phyloP scores from a whole-genome alignment of 2,113 vertebrate species.

The Erinaceus europaeus region DNA sequence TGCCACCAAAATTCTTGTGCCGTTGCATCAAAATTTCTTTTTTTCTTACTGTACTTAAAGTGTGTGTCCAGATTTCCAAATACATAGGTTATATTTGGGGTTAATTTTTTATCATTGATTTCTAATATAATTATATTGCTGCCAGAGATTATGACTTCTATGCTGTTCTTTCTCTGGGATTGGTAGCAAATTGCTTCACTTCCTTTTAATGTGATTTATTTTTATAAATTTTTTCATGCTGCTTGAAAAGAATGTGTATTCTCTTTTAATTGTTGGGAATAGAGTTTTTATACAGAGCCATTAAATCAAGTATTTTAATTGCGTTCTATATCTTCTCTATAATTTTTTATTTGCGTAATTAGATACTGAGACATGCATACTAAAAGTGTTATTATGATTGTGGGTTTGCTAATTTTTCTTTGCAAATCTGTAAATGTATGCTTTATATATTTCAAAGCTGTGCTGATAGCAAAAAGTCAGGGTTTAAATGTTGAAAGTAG shows the following conservation, averaged over 20 bases:
- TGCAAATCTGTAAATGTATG: slow-evolving; percentile 42
- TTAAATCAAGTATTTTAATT: slow-evolving; percentile 69
- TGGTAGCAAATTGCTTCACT: slow-evolving; percentile 45
- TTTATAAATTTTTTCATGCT: slow-evolving; percentile 59
- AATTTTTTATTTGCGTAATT: slow-evolving; percentile 74
- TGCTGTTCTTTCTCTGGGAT: slow-evolving; percentile 34
- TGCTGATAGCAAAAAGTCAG: slow-evolving; percentile 5
- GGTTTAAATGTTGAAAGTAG: background rate
- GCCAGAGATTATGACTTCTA: slow-evolving; percentile 29
- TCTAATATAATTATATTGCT: slow-evolving; percentile 53
- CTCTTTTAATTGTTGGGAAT: slow-evolving; percentile 59
- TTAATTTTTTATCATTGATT: slow-evolving; percentile 50
- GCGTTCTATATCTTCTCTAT: slow-evolving; percentile 66
- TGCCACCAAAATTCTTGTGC: too few relatives aligned
- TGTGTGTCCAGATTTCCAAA: slow-evolving; percentile 21
- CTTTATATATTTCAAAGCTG: slow-evolving; percentile 40
- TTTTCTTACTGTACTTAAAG: too few relatives aligned
- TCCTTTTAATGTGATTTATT: slow-evolving; percentile 51
- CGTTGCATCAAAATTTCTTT: too few relatives aligned
- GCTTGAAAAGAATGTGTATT: slow-evolving; percentile 36
- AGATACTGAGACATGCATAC: slow-evolving; percentile 54
- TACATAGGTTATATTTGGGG: background rate
- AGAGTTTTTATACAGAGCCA: slow-evolving; percentile 46
- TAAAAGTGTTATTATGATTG: slow-evolving; percentile 60
- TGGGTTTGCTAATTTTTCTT: slow-evolving; percentile 55